Conservation (phyloP, 2,888 invertebrate species). For the Mesochorus sp. region DNA sequence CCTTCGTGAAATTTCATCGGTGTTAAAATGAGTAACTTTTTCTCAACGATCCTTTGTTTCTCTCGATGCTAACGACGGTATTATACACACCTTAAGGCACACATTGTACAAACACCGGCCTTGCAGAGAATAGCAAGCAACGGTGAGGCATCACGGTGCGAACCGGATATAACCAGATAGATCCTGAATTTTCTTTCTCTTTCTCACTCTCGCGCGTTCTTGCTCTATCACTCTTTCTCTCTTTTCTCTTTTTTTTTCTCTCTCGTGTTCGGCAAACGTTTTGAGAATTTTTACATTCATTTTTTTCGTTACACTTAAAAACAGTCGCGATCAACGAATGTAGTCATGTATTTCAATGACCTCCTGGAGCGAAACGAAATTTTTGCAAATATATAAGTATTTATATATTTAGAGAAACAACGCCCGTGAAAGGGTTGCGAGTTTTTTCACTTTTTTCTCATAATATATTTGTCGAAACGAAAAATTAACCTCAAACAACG, state of each 20-base stretch:
- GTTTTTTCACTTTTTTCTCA: not conserved
- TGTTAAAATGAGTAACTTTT: not conserved
- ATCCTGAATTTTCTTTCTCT: constrained; percentile 57
- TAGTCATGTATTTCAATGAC: constrained; percentile 12
- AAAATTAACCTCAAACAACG: not conserved
- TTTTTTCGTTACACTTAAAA: constrained; percentile 36
- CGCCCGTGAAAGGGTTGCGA: not conserved
- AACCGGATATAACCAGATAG: constrained; percentile 73
- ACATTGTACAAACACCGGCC: constrained; percentile 33
- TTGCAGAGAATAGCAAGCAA: constrained; percentile 42
- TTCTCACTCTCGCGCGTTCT: constrained; percentile 36
- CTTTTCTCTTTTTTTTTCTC: constrained; percentile 19
- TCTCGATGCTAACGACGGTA: constrained; percentile 22
- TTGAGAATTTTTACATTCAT: constrained; percentile 18
- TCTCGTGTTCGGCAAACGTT: constrained; percentile 43
- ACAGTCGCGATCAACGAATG: not conserved
- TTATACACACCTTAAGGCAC: constrained; percentile 24
- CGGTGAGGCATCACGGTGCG: constrained; percentile 63
- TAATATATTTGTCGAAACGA: too few relatives aligned
- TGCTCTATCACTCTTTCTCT: constrained; percentile 23
- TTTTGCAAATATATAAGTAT: not conserved
- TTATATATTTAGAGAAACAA: too few relatives aligned
- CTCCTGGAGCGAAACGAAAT: not conserved
- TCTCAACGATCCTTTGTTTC: constrained; percentile 62
- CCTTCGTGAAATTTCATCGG: not conserved